Evolutionary conservation across 2,888 invertebrate genomes (phyloP).

Genomic region (Coelogynopora nodosa): DNA sequence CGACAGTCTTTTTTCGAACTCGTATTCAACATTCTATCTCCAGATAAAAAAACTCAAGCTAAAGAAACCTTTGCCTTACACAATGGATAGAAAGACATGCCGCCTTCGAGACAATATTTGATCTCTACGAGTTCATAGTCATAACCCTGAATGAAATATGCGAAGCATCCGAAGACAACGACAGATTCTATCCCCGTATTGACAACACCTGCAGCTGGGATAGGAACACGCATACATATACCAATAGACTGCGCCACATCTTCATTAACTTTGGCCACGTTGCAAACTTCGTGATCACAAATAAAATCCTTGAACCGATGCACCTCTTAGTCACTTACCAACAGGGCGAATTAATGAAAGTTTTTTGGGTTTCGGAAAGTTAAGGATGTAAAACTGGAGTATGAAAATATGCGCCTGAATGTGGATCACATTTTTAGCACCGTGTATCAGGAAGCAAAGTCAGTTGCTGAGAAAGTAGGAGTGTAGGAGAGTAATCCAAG

Average conservation of each 20-base stretch:
- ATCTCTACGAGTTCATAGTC: background rate
- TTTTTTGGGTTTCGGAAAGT: background rate
- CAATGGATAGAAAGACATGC: background rate
- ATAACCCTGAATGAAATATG: background rate
- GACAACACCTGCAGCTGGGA: background rate
- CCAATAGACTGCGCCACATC: background rate
- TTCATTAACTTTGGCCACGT: background rate
- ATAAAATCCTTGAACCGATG: background rate
- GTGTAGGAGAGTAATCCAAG: background rate
- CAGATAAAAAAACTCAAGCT: background rate
- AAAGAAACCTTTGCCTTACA: background rate
- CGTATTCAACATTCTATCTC: background rate
- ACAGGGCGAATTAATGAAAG: background rate
- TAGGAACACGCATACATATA: background rate
- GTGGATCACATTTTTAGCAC: background rate
- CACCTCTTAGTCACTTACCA: background rate
- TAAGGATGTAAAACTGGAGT: background rate
- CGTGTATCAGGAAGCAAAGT: background rate
- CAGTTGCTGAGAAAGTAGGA: background rate
- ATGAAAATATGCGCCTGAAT: background rate
- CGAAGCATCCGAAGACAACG: background rate
- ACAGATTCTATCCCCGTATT: background rate
- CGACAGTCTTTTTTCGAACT: background rate
- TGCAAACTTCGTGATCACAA: background rate
- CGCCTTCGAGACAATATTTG: background rate